Evolutionary conservation across 2,113 vertebrate species (phyloP), one percentile per base, ranked within the genome.

Genomic region (Riparia riparia): DNA sequence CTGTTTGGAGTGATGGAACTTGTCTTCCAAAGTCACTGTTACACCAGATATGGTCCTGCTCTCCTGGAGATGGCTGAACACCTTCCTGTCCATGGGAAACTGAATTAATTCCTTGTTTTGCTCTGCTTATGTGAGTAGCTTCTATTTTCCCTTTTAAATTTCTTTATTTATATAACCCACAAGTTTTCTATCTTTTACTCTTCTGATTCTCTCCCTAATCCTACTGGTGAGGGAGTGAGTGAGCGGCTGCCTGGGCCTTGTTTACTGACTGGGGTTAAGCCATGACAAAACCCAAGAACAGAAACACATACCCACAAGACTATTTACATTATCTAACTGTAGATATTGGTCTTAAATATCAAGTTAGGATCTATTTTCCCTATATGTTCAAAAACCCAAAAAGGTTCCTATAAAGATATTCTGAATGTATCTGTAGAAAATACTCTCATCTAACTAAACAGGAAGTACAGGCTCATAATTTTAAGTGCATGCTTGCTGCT

Each of bases 1-100:
- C 12, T 0, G 0, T 50, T 3, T 44, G 31, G 13, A n/a, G 6
- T 20, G 24, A 31, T 57, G 31, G 8, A 10, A 4, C 11, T 71
- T 1, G 0, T 25, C 51, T 86, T 42, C 34, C 25, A 61, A 58
- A 25, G 34, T 56, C 1, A 12, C 56, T 3, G 7, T 12, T 16
- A 1, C 7, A 29, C 12, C 29, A 66, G 51, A 42, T 26, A 44
- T 31, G 18, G 12, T 17, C 15, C 50, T 65, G 42, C 42, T 49
- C 15, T 74, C 29, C 42, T 57, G 60, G 70, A 65, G 10, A 29
- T 24, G 34, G 29, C 19, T 57, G 42, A 74, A 34, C 60, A 57
- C 10, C 19, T 25, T 17, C 57, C n/a, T 60, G 57, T 34, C 57
- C n/a, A 8, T 15, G 29, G 47, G 10, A 85, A 57, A 28, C 19